phyloP scores from a whole-genome alignment of 2,797 vertebrate species.

The Lepilemur ruficaudatus region DNA sequence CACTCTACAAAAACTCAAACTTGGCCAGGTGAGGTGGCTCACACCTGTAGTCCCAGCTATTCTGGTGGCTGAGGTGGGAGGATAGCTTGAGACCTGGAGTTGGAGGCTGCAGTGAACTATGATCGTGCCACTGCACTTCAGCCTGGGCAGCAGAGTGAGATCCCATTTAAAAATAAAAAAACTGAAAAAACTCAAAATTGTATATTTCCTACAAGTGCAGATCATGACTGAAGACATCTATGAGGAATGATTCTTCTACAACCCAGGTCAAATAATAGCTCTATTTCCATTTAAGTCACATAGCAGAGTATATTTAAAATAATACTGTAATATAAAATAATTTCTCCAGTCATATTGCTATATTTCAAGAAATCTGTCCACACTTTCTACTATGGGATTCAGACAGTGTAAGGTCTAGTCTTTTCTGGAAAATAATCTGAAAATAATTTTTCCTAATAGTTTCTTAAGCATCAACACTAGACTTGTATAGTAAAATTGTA shows the following conservation, averaged over 20 bases:
- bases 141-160: background rate
- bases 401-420: slow-evolving; percentile 1
- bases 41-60: background rate
- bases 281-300: background rate
- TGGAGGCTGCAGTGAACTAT: background rate
- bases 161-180: background rate
- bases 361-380: slow-evolving; percentile 30
- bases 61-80: background rate
- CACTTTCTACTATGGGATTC: slow-evolving; percentile 39
- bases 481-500: slow-evolving; percentile 50
- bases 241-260: background rate
- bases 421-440: slow-evolving; percentile 57
- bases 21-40: background rate
- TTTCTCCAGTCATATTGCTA: background rate
- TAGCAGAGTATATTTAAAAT: background rate
- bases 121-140: background rate
- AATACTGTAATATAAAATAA: background rate
- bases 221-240: background rate
- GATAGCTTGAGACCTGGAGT: background rate
- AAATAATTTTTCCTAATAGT: slow-evolving; percentile 62
- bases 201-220: background rate
- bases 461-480: slow-evolving; percentile 67
- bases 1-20: background rate
- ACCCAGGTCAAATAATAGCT: background rate
- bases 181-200: background rate